Percentiles rank a stretch among this genome's conserved stretches.
Evolutionary conservation across 92 coral and sea anemone species (phyloP).

Genomic region (Montipora capitata): DNA sequence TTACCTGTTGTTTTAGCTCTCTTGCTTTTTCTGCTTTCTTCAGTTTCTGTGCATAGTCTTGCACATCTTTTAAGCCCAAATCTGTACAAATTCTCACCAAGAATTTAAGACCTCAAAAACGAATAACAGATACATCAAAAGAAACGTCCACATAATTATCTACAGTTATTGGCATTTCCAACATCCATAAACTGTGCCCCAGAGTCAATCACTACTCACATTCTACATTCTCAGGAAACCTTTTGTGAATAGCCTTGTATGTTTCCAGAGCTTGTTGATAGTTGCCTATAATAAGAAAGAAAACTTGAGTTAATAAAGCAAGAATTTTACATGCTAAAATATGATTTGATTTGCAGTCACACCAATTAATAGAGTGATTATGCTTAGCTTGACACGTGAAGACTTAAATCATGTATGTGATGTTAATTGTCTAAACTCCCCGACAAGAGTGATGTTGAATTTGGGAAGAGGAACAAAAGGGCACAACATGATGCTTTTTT

Average conservation of each 20-base stretch:
- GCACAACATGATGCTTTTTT: no score
- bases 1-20: constrained; percentile 96
- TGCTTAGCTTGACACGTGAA: no score
- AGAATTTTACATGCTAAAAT: no score
- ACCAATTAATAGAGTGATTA: no score
- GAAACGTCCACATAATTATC: background rate
- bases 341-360: no score
- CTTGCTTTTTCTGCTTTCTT: constrained; percentile 98
- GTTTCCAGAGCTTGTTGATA: constrained; percentile 99
- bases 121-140: background rate
- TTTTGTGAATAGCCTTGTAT: constrained; percentile 92
- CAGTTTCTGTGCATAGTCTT: constrained; percentile 97
- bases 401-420: no score
- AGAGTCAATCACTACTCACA: constrained; percentile 65
- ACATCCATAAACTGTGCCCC: no score
- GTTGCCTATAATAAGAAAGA: constrained; percentile 73
- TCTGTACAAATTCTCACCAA: constrained; percentile 98
- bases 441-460: no score
- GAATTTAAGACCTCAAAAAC: constrained; percentile 87
- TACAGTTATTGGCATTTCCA: no score
- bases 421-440: no score
- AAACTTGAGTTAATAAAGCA: no score
- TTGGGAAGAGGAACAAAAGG: no score
- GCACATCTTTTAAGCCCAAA: constrained; percentile 97
- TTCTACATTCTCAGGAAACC: constrained; percentile 96